Percentiles rank a stretch among this genome's conserved stretches.
Conservation (phyloP, 2,888 invertebrate species). For the Chelonus formosanus region DNA sequence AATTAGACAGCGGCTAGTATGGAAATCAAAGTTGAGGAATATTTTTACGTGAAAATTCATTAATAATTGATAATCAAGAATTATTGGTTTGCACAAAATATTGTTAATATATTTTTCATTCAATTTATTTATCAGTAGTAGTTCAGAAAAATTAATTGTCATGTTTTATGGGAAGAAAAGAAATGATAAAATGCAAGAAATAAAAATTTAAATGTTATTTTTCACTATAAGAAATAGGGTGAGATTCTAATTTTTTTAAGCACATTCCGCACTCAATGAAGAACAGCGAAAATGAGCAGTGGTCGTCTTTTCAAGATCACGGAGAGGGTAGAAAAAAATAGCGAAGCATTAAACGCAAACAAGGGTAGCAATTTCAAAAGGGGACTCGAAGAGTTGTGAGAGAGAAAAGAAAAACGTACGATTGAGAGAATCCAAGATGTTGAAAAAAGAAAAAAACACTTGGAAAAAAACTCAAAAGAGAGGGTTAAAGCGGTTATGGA, state of each 20-base stretch:
- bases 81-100: too few species aligned
- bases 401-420: conserved; percentile 41
- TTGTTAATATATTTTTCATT: too few species aligned
- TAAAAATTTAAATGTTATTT: conserved; percentile 29
- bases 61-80: too few species aligned
- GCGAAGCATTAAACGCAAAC: conserved; percentile 61
- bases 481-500: conserved; percentile 49
- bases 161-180: too few species aligned
- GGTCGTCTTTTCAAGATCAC: conserved; percentile 23
- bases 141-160: too few species aligned
- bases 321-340: conserved; percentile 50
- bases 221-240: conserved; percentile 29
- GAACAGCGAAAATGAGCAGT: conserved; percentile 41
- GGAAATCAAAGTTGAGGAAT: too few species aligned
- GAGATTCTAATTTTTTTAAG: conserved; percentile 39
- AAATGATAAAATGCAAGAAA: conserved; percentile 3
- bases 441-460: conserved; percentile 26
- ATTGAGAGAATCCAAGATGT: conserved; percentile 15
- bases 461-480: conserved; percentile 37
- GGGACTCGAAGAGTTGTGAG: conserved; percentile 57
- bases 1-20: too few species aligned
- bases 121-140: too few species aligned
- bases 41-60: too few species aligned
- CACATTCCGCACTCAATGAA: conserved; percentile 23
- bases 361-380: conserved; percentile 61